phyloP scores from a whole-genome alignment of 2,797 vertebrate species.

The Sebastes vulpes region DNA sequence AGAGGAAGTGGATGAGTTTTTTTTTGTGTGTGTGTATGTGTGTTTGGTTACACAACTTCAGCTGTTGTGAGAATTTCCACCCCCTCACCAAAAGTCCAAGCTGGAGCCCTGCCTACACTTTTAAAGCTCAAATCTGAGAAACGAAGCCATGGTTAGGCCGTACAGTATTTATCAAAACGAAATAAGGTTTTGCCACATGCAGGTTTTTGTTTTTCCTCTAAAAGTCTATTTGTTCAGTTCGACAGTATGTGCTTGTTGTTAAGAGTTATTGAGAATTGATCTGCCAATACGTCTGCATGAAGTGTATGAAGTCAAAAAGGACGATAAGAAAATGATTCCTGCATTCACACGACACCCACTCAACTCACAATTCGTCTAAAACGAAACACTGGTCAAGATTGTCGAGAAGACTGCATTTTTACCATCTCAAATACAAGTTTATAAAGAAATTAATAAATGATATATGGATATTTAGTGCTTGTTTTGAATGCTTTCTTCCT shows the following conservation, averaged over 20 bases:
- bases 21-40: not conserved
- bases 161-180: conserved; percentile 29
- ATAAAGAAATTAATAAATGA: conserved; percentile 74
- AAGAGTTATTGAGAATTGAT: conserved; percentile 10
- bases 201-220: not conserved
- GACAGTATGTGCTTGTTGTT: conserved; percentile 24
- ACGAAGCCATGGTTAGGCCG: not conserved
- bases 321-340: not conserved
- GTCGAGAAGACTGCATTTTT: conserved; percentile 56
- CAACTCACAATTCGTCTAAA: conserved; percentile 22
- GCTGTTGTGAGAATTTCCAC: conserved; percentile 58
- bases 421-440: conserved; percentile 61
- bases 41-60: conserved; percentile 42
- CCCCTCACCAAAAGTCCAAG: conserved; percentile 55
- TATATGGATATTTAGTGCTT: conserved; percentile 47
- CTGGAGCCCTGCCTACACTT: conserved; percentile 29
- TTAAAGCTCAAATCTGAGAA: conserved; percentile 32
- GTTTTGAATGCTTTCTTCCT: not conserved
- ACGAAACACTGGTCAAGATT: conserved; percentile 31
- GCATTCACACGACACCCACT: conserved; percentile 1
- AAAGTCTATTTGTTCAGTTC: conserved; percentile 20
- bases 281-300: conserved; percentile 49
- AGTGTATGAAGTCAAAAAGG: conserved; percentile 14
- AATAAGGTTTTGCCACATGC: conserved; percentile 1
- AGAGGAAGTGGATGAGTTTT: conserved; percentile 1